Evolutionary conservation across 2,113 vertebrate genomes (phyloP), one percentile per base, ranked within the genome.

Genomic region (Grammomys dolichurus): DNA sequence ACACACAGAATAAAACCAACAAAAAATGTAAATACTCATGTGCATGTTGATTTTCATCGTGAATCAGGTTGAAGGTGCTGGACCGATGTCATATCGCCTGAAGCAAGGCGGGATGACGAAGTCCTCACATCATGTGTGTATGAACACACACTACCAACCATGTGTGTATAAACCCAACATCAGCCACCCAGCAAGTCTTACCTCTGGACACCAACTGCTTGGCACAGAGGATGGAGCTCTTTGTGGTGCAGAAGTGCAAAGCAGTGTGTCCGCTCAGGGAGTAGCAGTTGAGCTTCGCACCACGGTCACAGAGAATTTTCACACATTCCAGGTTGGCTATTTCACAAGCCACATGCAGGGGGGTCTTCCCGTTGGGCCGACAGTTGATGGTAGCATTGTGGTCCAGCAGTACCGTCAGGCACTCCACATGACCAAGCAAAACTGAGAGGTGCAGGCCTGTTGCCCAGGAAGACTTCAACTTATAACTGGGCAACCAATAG

Each of bases 361-460:
- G 99, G 0, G 99, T 99, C 98, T 99, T 99, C n/a, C 99, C 99
- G 0, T 99, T 99, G 78, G 99, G 99, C 95, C 98, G 99, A 73
- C 97, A 98, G 98, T 99, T 99, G 98, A 99, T 97, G 0, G 99
- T 98, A 2, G 99, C 99, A 10, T 99, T 99, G 87, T 99, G 98
- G 90, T 99, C 98, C 90, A 99, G 98, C 3, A 99, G 98, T 10
- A 99, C 98, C 11, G 95, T 76, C 4, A 99, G 99, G 1, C 99
- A 99, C 94, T 99, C 99, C 97, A 99, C 89, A 0, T 99, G 98
- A 16, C 99, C 99, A 87, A 99, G 98, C 98, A 99, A 98, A 96
- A 99, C 99, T 48, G 99, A 99, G 6, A 99, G 98, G 56, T 99
- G 99, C 77, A 99, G 98, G 5, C 99, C 99, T 70, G 99, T 99